Conservation (phyloP, 2,113 vertebrate genomes). For the Synchiropus splendidus region DNA sequence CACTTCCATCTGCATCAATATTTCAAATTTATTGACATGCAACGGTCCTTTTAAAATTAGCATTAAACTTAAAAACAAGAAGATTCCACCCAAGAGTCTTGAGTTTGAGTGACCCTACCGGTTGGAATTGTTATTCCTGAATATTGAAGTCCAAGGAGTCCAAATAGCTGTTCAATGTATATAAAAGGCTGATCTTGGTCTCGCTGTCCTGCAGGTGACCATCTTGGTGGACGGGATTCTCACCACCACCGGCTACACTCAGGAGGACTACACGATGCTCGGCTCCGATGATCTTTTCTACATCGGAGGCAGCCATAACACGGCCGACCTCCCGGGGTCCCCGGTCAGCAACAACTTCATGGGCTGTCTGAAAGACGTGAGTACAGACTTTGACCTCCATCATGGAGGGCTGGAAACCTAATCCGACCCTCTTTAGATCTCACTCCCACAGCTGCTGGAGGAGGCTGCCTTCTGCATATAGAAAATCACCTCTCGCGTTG, state of each 20-base stretch:
- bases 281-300: conserved; percentile 93
- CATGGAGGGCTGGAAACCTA: conserved; percentile 28
- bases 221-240: conserved; percentile 88
- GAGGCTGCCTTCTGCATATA: conserved; percentile 18
- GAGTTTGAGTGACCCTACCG: too few species aligned
- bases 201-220: conserved; percentile 65
- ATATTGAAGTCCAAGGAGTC: too few species aligned
- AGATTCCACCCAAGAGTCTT: too few species aligned
- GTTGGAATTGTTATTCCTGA: too few species aligned
- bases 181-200: too few species aligned
- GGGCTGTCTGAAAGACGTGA: conserved; percentile 91
- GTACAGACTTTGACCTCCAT: conserved; percentile 42
- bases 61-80: too few species aligned
- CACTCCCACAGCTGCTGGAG: conserved; percentile 5
- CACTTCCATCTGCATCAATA: too few species aligned
- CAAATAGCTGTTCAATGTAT: too few species aligned
- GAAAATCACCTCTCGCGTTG: conserved; percentile 27
- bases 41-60: too few species aligned
- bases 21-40: too few species aligned
- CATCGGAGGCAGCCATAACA: conserved; percentile 87
- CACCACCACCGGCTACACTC: conserved; percentile 85
- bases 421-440: conserved; percentile 22
- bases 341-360: conserved; percentile 96
- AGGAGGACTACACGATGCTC: conserved; percentile 90
- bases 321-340: conserved; percentile 85